These are phyloP conservation scores for Probosciger aterrimus DNA, from an alignment of 2,113 vertebrate species.

Conservation along the genomic window DNA sequence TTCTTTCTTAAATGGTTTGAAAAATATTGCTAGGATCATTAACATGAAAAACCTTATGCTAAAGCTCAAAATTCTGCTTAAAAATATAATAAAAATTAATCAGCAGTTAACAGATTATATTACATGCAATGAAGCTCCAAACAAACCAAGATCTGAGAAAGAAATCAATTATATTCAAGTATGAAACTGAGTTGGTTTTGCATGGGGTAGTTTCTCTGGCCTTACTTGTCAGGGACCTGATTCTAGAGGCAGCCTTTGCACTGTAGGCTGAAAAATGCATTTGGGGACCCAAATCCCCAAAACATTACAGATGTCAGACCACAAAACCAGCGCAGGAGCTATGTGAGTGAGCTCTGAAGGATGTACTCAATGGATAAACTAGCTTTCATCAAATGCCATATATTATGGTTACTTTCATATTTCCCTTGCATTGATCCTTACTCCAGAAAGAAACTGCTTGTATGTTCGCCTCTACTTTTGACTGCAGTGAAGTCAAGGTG, in stretches of 20 bases:
- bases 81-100: background rate
- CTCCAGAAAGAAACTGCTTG: background rate
- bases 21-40: background rate
- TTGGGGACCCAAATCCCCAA: background rate
- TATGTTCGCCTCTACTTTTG: fast-evolving
- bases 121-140: background rate
- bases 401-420: background rate
- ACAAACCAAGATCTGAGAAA: background rate
- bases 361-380: background rate
- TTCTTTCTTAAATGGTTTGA: background rate
- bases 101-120: background rate
- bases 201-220: background rate
- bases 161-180: background rate
- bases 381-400: background rate
- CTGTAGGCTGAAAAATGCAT: background rate
- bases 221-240: background rate
- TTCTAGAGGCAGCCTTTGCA: background rate
- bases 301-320: background rate
- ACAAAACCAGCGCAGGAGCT: background rate
- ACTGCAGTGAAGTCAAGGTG: background rate
- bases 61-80: background rate
- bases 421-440: background rate
- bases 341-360: background rate
- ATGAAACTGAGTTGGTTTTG: background rate
- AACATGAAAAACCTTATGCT: background rate